phyloP scores from a whole-genome alignment of 2,888 invertebrate genomes.

The Hemaris fuciformis region DNA sequence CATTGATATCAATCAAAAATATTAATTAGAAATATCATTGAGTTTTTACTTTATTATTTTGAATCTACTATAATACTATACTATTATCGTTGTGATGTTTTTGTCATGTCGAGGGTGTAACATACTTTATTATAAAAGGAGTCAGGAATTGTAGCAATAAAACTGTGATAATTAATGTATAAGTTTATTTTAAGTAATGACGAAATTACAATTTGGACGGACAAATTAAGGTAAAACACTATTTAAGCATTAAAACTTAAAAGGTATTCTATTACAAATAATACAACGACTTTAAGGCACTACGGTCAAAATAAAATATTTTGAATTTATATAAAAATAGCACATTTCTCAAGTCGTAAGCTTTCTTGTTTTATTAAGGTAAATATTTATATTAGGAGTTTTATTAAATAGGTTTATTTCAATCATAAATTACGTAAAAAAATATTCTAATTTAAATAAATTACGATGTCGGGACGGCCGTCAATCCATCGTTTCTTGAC shows the following conservation, averaged over 20 bases:
- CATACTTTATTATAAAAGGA: not conserved
- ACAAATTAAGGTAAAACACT: slow-evolving; percentile 40
- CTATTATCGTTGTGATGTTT: too few relatives aligned
- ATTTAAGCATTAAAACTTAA: slow-evolving; percentile 31
- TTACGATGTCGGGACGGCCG: slow-evolving; percentile 81
- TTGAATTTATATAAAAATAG: slow-evolving; percentile 58
- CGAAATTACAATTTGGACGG: slow-evolving; percentile 70
- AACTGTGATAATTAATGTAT: slow-evolving; percentile 40
- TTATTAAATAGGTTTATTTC: slow-evolving; percentile 72
- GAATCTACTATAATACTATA: too few relatives aligned
- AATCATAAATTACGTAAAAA: slow-evolving; percentile 75
- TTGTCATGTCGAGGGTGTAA: not conserved
- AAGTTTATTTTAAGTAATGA: slow-evolving; percentile 71
- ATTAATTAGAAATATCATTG: too few relatives aligned
- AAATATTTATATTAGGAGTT: slow-evolving; percentile 63
- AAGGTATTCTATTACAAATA: slow-evolving; percentile 50
- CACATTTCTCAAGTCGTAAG: slow-evolving; percentile 58
- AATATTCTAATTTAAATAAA: slow-evolving; percentile 76
- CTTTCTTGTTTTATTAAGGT: slow-evolving; percentile 55
- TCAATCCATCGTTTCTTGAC: slow-evolving; percentile 79
- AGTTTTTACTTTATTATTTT: too few relatives aligned
- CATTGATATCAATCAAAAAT: too few relatives aligned
- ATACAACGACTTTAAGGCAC: slow-evolving; percentile 63
- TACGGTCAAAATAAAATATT: slow-evolving; percentile 57
- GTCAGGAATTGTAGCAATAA: slow-evolving; percentile 28